Evolutionary conservation across 2,797 vertebrate species (phyloP).

Genomic region (Myotis daubentonii): DNA sequence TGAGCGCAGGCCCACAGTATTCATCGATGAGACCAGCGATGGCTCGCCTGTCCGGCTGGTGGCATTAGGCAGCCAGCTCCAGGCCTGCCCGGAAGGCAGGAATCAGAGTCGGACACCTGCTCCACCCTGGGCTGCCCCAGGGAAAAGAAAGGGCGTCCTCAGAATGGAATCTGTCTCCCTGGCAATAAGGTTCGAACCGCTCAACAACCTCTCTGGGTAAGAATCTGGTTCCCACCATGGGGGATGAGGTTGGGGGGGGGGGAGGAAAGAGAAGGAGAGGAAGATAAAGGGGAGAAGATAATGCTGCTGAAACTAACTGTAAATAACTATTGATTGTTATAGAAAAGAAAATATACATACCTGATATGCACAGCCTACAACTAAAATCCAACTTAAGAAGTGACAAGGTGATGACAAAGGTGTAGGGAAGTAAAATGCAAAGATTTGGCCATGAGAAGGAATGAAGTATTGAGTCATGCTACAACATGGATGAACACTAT

Average conservation of each 20-base stretch:
- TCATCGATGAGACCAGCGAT: background rate
- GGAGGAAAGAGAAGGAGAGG: background rate
- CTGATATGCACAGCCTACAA: background rate
- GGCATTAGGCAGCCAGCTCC: background rate
- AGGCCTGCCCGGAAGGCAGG: background rate
- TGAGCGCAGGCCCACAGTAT: background rate
- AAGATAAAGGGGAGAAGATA: background rate
- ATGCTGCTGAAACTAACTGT: background rate
- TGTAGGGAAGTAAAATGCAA: background rate
- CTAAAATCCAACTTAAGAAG: background rate
- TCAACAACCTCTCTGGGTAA: background rate
- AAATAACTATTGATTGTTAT: background rate
- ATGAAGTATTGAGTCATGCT: background rate
- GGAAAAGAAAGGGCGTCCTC: background rate
- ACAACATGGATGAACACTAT: background rate
- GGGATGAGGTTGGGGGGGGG: accelerated
- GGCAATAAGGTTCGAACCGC: background rate
- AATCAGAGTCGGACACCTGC: background rate
- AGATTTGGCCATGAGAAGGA: background rate
- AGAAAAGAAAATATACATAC: background rate
- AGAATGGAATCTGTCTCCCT: background rate
- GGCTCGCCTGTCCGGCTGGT: too few relatives aligned
- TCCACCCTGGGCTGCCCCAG: background rate
- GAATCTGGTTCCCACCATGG: background rate
- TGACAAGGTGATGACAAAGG: background rate